Percentiles rank a stretch among this genome's conserved stretches.
These are phyloP conservation scores for Himantopus leucocephalus DNA, from an alignment of 2,113 vertebrate genomes.

Conservation along the genomic window DNA sequence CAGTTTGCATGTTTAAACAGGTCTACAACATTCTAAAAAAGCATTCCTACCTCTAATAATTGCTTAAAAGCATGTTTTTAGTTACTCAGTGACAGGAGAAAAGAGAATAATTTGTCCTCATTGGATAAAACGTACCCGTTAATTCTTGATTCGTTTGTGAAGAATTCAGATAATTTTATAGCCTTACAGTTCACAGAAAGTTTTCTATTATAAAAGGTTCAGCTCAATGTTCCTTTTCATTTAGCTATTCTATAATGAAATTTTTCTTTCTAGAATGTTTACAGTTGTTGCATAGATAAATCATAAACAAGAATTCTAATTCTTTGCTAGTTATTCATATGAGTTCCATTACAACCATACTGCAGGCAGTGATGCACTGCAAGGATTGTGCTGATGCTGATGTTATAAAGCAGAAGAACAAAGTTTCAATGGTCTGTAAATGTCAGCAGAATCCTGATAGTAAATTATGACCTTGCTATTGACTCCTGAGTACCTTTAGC, in stretches of 20 bases:
- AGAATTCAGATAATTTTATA: neutral
- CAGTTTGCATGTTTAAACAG: neutral
- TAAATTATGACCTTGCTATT: conserved; percentile 69
- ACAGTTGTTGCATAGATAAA: conserved; percentile 37
- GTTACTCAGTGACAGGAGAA: neutral
- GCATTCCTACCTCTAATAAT: neutral
- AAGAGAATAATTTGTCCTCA: neutral
- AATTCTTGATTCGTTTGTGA: neutral
- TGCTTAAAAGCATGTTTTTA: neutral
- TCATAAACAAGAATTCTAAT: conserved; percentile 54
- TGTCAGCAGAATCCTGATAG: conserved; percentile 66
- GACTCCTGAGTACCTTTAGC: conserved; percentile 48
- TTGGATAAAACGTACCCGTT: neutral
- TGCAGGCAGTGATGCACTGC: conserved; percentile 58
- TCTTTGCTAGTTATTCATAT: conserved; percentile 49
- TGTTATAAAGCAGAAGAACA: conserved; percentile 58
- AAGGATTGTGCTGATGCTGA: conserved; percentile 70
- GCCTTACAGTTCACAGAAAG: neutral
- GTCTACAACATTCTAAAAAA: neutral
- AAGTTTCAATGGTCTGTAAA: conserved; percentile 72
- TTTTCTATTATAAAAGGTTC: conserved; percentile 1
- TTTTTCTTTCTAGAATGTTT: conserved; percentile 20
- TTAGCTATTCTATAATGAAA: neutral
- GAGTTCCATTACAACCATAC: conserved; percentile 40
- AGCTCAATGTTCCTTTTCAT: neutral